These are phyloP conservation scores for Polyergus mexicanus DNA, from an alignment of 1,140 invertebrate species.

Conservation along the genomic window DNA sequence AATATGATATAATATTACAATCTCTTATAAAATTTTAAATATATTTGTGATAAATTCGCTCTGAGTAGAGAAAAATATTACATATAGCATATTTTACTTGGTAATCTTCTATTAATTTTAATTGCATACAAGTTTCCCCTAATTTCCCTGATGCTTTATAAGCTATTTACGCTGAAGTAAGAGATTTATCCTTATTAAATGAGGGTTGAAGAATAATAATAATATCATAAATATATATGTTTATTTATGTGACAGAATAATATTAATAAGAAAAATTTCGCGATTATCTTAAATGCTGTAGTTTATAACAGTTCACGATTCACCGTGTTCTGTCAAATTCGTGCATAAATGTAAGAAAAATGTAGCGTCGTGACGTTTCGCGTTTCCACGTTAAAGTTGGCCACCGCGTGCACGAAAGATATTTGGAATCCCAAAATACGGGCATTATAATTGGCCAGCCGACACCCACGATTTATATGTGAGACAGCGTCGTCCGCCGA, in stretches of 20 bases:
- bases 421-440: constrained; percentile 66
- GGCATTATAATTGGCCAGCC: constrained; percentile 70
- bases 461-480: constrained; percentile 65
- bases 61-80: neutral
- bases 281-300: neutral
- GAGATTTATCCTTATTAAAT: constrained; percentile 15
- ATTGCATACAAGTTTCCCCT: constrained; percentile 18
- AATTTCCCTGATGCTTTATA: neutral
- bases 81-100: neutral
- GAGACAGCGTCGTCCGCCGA: constrained; percentile 12
- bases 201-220: neutral
- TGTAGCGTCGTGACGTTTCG: neutral
- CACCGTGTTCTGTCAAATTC: constrained; percentile 67
- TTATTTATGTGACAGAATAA: neutral
- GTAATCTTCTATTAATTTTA: neutral
- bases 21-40: constrained; percentile 23
- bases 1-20: neutral
- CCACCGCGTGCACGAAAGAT: constrained; percentile 14
- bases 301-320: constrained; percentile 50
- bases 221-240: neutral
- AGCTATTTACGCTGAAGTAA: neutral
- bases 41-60: neutral
- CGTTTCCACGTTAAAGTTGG: constrained; percentile 36
- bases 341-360: constrained; percentile 64
- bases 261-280: constrained; percentile 10